Conservation (phyloP, 2,888 invertebrate species). For the Leuctra nigra region DNA sequence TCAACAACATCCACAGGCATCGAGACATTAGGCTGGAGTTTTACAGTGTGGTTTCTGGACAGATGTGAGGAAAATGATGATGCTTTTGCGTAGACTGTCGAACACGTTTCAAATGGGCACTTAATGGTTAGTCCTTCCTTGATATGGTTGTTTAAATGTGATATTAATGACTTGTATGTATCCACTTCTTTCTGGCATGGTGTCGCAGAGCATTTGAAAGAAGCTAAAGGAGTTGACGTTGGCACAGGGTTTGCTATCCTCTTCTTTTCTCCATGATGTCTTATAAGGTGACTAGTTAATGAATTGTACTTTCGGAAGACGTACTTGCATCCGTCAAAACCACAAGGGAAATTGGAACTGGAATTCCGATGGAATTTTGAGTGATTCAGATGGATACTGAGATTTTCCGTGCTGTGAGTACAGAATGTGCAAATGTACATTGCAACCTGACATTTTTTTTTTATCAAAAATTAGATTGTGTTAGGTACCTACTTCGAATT, state of each 20-base stretch:
- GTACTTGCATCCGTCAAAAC: constrained; percentile 13
- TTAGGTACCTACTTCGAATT: too few relatives aligned
- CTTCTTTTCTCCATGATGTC: constrained; percentile 18
- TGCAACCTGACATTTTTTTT: too few relatives aligned
- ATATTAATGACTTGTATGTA: not conserved
- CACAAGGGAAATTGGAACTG: constrained; percentile 3
- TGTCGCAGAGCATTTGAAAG: constrained; percentile 1
- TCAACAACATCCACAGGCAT: not conserved
- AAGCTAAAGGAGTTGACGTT: not conserved
- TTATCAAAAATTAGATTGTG: too few relatives aligned
- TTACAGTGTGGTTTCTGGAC: not conserved
- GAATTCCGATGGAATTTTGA: not conserved
- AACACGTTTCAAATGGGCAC: not conserved
- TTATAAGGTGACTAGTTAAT: constrained; percentile 26
- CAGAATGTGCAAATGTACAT: constrained; percentile 12
- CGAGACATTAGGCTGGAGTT: not conserved
- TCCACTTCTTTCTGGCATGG: not conserved
- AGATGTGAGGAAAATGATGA: constrained; percentile 1
- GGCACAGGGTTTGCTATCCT: not conserved
- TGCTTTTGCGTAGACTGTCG: not conserved
- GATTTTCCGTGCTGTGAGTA: not conserved
- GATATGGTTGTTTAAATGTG: not conserved
- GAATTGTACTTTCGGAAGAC: constrained; percentile 21
- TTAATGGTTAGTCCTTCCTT: not conserved
- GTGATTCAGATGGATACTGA: not conserved